Evolutionary conservation across 2,113 vertebrate genomes (phyloP).

Genomic region (Lonchura striata): DNA sequence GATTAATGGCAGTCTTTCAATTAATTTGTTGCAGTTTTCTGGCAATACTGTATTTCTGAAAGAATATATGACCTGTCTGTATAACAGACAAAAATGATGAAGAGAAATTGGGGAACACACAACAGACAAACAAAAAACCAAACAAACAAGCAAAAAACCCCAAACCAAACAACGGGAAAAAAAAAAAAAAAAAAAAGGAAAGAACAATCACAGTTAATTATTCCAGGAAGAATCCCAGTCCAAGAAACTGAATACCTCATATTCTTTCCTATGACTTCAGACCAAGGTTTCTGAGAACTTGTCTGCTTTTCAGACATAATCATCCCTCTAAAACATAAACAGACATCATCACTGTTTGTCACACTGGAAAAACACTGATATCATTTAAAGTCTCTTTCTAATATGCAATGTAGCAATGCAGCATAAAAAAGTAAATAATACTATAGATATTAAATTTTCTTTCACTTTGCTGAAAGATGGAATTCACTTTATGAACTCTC

Average conservation of each 20-base stretch:
- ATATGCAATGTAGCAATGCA: not conserved
- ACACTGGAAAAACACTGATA: not conserved
- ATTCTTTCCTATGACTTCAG: not conserved
- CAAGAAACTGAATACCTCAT: not conserved
- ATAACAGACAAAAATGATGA: not conserved
- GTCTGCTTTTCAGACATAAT: not conserved
- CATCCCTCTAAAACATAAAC: not conserved
- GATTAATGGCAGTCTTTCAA: not conserved
- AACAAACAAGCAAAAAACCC: not conserved
- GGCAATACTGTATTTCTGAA: not conserved
- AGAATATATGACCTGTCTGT: not conserved
- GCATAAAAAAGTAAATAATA: not conserved
- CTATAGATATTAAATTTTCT: not conserved
- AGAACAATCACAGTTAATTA: not conserved
- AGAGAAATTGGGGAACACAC: accelerated
- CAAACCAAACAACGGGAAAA: not conserved
- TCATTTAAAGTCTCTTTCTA: not conserved
- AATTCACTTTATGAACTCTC: not conserved
- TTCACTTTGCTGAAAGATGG: not conserved
- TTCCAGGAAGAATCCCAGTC: not conserved
- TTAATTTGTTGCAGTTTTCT: not conserved
- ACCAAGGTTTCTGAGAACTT: not conserved
- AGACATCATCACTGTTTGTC: not conserved
- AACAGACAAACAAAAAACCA: not conserved
- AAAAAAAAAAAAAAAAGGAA: not conserved